phyloP scores from a whole-genome alignment of 2,113 vertebrate genomes.

The Amazona guildingii region DNA sequence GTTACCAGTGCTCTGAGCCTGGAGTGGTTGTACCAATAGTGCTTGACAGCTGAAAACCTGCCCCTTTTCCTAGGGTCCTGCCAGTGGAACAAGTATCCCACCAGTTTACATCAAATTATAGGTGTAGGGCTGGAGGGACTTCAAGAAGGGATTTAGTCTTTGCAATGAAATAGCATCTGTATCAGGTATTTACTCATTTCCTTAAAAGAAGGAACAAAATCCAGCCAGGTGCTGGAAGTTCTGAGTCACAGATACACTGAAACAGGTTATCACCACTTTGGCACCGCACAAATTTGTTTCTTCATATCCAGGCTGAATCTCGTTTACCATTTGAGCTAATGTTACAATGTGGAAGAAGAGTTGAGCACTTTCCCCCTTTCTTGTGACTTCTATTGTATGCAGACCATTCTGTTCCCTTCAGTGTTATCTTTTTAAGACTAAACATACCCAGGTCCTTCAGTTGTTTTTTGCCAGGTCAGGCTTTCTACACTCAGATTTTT shows the following conservation, averaged over 20 bases:
- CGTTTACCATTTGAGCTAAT: neutral
- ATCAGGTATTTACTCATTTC: neutral
- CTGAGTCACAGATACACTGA: neutral
- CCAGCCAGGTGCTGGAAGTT: neutral
- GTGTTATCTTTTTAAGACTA: conserved; percentile 12
- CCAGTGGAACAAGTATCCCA: neutral
- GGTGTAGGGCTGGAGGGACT: neutral
- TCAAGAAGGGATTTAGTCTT: neutral
- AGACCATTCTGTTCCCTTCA: neutral
- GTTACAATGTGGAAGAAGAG: neutral
- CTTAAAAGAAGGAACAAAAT: neutral
- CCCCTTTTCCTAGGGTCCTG: neutral
- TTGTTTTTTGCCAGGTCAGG: neutral
- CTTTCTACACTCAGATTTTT: neutral
- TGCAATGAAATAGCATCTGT: neutral
- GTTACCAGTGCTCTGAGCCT: neutral
- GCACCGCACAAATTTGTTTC: neutral
- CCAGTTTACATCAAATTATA: neutral
- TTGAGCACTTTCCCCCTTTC: neutral
- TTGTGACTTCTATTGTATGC: neutral
- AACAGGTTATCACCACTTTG: neutral
- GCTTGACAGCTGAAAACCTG: neutral
- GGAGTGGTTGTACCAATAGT: neutral
- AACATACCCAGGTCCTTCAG: neutral
- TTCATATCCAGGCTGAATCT: neutral